Percentiles rank a stretch among this genome's conserved stretches.
Evolutionary conservation across 2,797 vertebrate genomes (phyloP).

Genomic region (Acomys russatus): DNA sequence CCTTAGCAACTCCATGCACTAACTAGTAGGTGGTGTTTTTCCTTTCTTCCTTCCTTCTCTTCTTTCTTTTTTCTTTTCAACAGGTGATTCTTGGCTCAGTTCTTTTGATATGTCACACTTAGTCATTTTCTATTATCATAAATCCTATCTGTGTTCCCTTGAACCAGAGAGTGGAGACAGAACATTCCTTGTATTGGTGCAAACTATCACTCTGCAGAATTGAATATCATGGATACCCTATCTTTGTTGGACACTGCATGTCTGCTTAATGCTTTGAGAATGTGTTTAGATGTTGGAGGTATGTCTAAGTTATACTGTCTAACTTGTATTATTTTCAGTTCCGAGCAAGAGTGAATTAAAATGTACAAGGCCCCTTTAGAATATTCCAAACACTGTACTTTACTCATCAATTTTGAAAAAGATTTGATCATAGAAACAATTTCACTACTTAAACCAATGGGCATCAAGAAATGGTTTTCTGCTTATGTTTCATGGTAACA

Average conservation of each 20-base stretch:
- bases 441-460: constrained; percentile 50
- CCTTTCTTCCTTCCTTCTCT: neutral
- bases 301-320: neutral
- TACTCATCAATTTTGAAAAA: constrained; percentile 60
- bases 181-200: neutral
- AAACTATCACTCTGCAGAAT: neutral
- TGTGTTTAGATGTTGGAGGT: neutral
- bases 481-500: constrained; percentile 33
- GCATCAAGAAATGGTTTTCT: constrained; percentile 54
- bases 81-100: neutral
- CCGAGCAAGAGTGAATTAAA: constrained; percentile 51
- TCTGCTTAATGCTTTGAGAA: neutral
- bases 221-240: neutral
- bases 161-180: neutral
- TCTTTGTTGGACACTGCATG: neutral
- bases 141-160: neutral
- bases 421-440: constrained; percentile 53
- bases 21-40: neutral
- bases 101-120: neutral
- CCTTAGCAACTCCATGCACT: neutral
- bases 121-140: neutral
- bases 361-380: constrained; percentile 27
- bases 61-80: neutral
- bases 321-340: neutral
- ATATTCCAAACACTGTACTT: constrained; percentile 49